phyloP scores from a whole-genome alignment of 2,888 invertebrate genomes.

The Acanthoscelides obtectus region DNA sequence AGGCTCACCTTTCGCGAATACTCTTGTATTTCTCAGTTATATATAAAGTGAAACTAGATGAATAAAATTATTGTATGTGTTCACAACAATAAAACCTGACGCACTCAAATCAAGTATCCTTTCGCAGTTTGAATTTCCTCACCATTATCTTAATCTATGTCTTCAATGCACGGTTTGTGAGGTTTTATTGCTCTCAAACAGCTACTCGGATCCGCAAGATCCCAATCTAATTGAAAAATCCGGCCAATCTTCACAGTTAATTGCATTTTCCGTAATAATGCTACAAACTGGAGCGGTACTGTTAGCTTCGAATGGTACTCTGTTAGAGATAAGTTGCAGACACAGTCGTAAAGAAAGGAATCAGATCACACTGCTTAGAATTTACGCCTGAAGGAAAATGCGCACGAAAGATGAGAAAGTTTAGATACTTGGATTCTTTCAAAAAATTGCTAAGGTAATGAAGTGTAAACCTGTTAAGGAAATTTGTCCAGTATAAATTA shows the following conservation, averaged over 20 bases:
- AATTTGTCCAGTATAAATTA: slow-evolving; percentile 5
- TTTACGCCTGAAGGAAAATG: not conserved
- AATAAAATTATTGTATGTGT: not conserved
- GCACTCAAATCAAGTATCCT: not conserved
- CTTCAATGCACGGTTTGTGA: not conserved
- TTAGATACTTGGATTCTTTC: not conserved
- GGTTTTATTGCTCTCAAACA: not conserved
- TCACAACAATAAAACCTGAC: not conserved
- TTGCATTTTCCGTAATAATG: not conserved
- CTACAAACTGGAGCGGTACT: not conserved
- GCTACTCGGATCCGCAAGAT: not conserved
- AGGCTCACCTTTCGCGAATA: too few species aligned
- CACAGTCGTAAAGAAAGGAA: not conserved
- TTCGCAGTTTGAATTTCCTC: not conserved
- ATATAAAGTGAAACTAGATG: not conserved
- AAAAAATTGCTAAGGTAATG: not conserved
- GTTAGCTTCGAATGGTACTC: not conserved
- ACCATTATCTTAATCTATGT: not conserved
- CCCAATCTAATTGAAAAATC: not conserved
- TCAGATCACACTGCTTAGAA: not conserved
- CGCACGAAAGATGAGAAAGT: not conserved
- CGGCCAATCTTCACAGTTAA: not conserved
- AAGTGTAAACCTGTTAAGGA: not conserved
- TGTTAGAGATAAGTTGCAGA: not conserved
- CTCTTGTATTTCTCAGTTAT: too few species aligned